Base-by-base conservation (phyloP, 2,888 invertebrate species). In the Microdon myrmicae region DNA sequence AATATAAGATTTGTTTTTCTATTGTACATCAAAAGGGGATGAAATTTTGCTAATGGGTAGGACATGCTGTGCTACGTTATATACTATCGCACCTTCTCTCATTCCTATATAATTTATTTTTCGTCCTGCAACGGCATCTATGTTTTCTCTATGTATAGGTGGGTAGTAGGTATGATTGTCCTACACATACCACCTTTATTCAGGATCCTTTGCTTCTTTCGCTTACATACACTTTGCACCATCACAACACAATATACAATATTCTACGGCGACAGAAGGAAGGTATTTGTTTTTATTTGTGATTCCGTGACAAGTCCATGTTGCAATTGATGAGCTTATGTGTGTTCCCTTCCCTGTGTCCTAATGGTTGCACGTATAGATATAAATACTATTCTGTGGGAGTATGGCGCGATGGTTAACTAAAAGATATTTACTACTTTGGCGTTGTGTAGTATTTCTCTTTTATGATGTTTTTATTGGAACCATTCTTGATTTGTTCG, bases 1-100 rank as follows among this genome's bases (percentile, higher is more conserved):
- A 67, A 67, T 68, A 67, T 64, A 68, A 67, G 68, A 68, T 68
- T 68, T 68, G 67, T 68, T 67, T 64, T 68, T 59, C 58, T 64
- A 67, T 67, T 64, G 55, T 68, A 68, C 67, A 68, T 68, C 67
- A 67, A 67, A 68, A 64, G 60, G 68, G 68, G 67, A 67, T 68
- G 68, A 68, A 67, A 61, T 61, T 64, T 61, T 56, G 55, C 61
- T 55, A 61, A 56, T 61, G 54, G 55, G 61, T 67, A 55, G 59
- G 55, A 66, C 66, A 60, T 55, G 66, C 66, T 68, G 48, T 66
- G 34, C 59, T 66, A n/a, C 54, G 59, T 67, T 66, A 59, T 66
- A 66, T 59, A 66, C 66, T 49, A 4, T 4, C 17, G 10, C 26
- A 41, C 10, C 7, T 28, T 8, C 25, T 25, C 41, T 66, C 49